These are phyloP conservation scores for Clistopyga incitator DNA, from an alignment of 2,888 invertebrate species.

Conservation along the genomic window DNA sequence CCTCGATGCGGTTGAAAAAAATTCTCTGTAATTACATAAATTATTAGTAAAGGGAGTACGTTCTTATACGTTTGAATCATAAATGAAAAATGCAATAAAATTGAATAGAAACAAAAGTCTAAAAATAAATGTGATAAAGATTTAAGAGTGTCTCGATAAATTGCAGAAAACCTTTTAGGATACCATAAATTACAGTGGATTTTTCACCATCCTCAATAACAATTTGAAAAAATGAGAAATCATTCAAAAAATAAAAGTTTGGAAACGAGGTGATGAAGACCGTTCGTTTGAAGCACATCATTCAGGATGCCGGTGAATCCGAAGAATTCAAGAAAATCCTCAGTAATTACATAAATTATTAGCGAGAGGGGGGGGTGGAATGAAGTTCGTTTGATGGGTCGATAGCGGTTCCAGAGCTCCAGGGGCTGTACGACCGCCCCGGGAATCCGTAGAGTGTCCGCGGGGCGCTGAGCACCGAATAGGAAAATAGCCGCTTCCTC, in stretches of 20 bases:
- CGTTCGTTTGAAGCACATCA: background rate
- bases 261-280: background rate
- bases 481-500: conserved; percentile 59
- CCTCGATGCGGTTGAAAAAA: too few relatives aligned
- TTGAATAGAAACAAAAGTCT: too few relatives aligned
- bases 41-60: too few relatives aligned
- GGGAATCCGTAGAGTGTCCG: conserved; percentile 55
- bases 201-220: too few relatives aligned
- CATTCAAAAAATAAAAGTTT: background rate
- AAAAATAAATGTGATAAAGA: too few relatives aligned
- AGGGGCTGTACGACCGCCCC: conserved; percentile 50
- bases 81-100: too few relatives aligned
- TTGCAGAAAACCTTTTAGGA: too few relatives aligned
- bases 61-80: too few relatives aligned
- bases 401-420: conserved; percentile 54
- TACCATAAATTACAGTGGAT: too few relatives aligned
- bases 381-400: conserved; percentile 59
- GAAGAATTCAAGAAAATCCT: background rate
- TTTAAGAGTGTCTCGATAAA: too few relatives aligned
- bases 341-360: conserved; percentile 45
- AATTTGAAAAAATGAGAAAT: too few relatives aligned
- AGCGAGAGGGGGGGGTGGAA: conserved; percentile 13
- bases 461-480: conserved; percentile 47
- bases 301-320: background rate
- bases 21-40: too few relatives aligned